Base-by-base conservation (phyloP, 2,797 vertebrate species). In the Onychomys arenicola region DNA sequence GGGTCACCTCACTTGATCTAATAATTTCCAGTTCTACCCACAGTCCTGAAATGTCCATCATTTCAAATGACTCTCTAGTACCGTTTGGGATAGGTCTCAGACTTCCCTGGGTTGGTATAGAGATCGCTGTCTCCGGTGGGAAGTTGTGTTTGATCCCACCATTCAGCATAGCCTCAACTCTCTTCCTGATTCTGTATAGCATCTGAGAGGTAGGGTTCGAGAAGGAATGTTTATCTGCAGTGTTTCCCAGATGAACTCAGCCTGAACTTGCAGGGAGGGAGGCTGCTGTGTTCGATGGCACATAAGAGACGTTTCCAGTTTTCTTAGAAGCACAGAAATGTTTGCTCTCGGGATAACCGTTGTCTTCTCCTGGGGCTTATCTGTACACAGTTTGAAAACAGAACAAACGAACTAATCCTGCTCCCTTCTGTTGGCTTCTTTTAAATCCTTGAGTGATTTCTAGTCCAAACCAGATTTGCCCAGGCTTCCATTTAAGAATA, bases 311-410 rank as follows among this genome's bases (percentile, higher is more conserved):
- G 94, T 57, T 96, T 89, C 90, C 87, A 34, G 46, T 95, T 97
- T 96, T 92, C 86, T 95, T 88, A 89, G 78, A 96, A 97, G 95
- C 55, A 34, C 34, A 49, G 32, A 85, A 95, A 57, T 92, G 71
- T 95, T 97, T 97, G 92, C 95, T 97, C 52, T 94, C 32, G 52
- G 65, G 37, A 96, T 94, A 96, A 95, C n/a, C 61, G 37, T 27
- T 89, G 77, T 95, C 94, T 97, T 92, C 83, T 78, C 95, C 95
- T 67, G 11, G 73, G 91, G 89, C 89, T 93, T 95, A 76, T 94
- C 93, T 57, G 63, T 34, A 34, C n/a, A 94, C 52, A 78, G 40
- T 14, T 61, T 89, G 55, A 40, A 89, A 95, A 95, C 43, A 80
- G 52, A 95, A 88, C 96, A 92, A 96, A 76, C 78, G 91, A 89